phyloP scores from a whole-genome alignment of 2,888 invertebrate genomes.

The Limnephilus rhombicus region DNA sequence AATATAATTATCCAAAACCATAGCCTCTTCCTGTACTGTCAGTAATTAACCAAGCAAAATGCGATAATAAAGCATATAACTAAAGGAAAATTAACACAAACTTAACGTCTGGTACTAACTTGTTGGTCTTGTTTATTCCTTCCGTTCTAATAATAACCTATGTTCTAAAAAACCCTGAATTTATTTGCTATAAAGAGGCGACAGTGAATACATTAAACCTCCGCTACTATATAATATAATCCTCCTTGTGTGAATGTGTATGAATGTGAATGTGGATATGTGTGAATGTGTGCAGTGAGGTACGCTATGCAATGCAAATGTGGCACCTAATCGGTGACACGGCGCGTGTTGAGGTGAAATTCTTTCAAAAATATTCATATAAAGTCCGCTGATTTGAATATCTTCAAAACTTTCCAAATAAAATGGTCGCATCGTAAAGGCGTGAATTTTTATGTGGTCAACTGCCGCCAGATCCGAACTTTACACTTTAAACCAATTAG shows the following conservation, averaged over 20 bases:
- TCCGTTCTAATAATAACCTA: background rate
- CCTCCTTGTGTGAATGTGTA: background rate
- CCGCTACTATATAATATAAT: background rate
- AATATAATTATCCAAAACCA: background rate
- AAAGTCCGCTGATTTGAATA: conserved; percentile 32
- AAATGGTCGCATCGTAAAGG: conserved; percentile 1
- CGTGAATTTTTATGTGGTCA: conserved; percentile 6
- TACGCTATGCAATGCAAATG: conserved; percentile 8
- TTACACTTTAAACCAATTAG: background rate
- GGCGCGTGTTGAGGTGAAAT: conserved; percentile 28
- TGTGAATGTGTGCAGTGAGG: background rate
- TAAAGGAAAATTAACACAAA: background rate
- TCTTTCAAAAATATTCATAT: background rate
- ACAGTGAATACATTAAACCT: background rate
- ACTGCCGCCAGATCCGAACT: background rate
- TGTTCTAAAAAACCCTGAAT: background rate
- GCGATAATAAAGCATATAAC: background rate
- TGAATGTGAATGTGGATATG: no score
- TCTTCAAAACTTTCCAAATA: conserved; percentile 14
- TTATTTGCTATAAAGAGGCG: background rate
- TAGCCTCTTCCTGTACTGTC: background rate
- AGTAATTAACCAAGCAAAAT: background rate
- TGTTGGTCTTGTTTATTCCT: background rate
- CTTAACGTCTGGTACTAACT: background rate
- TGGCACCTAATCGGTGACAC: conserved; percentile 28